phyloP scores from a whole-genome alignment of 2,113 vertebrate genomes.

The Callithrix jacchus region DNA sequence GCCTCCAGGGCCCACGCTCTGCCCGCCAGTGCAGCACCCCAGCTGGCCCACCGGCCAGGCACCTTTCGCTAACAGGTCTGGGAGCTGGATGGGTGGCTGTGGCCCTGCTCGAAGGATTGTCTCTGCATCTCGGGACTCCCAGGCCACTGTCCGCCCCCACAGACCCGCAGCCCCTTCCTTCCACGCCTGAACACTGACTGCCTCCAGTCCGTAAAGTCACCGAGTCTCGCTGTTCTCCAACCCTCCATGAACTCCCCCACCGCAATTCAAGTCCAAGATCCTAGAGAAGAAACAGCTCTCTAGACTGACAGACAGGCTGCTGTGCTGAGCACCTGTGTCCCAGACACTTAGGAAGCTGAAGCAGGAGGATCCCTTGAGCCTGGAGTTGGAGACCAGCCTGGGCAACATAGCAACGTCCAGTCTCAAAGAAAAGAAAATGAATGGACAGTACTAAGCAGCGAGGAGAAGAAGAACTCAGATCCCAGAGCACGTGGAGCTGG shows the following conservation, averaged over 20 bases:
- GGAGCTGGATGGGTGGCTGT: accelerated
- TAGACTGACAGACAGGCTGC: not conserved
- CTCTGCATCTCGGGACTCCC: not conserved
- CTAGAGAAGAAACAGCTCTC: not conserved
- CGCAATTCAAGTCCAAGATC: not conserved
- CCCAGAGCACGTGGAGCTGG: not conserved
- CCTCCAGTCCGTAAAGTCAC: not conserved
- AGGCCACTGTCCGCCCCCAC: too few species aligned
- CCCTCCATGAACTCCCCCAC: not conserved
- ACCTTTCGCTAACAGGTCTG: accelerated
- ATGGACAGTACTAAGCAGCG: not conserved
- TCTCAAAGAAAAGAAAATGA: too few species aligned
- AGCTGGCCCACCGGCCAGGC: not conserved
- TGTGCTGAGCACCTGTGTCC: not conserved
- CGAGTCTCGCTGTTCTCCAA: not conserved
- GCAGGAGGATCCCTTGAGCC: not conserved
- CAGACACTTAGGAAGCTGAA: not conserved
- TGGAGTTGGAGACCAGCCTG: not conserved
- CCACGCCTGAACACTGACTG: not conserved
- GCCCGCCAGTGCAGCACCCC: not conserved
- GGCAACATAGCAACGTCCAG: not conserved
- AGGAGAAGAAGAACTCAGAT: not conserved
- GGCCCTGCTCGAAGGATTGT: not conserved
- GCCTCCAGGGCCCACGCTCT: too few species aligned
- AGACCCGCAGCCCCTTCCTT: not conserved